Percentiles rank a stretch among this genome's conserved stretches.
Conservation (phyloP, 1,140 invertebrate species). For the Tetragnatha versicolor region DNA sequence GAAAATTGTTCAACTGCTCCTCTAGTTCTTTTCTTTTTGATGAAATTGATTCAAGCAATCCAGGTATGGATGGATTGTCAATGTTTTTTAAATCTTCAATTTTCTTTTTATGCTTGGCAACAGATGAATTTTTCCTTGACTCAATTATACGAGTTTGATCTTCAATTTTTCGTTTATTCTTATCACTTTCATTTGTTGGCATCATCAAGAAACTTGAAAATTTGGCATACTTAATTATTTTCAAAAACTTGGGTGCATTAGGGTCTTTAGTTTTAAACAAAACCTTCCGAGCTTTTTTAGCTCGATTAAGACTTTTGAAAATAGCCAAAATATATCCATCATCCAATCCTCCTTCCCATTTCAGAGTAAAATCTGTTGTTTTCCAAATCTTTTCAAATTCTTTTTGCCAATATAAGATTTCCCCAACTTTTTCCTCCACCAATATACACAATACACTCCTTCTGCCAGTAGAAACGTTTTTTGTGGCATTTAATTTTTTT, state of each 20-base stretch:
- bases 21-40: constrained; percentile 30
- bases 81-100: neutral
- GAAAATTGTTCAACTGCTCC: constrained; percentile 38
- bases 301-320: constrained; percentile 38
- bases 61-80: neutral
- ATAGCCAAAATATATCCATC: constrained; percentile 16
- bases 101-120: constrained; percentile 17
- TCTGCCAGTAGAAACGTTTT: neutral
- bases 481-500: constrained; percentile 1
- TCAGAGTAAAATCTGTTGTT: constrained; percentile 5
- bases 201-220: neutral
- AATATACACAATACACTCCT: constrained; percentile 4
- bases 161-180: constrained; percentile 23
- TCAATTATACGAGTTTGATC: constrained; percentile 20
- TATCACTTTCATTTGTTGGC: neutral
- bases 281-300: constrained; percentile 46
- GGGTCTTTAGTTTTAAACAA: constrained; percentile 7
- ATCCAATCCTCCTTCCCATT: constrained; percentile 4
- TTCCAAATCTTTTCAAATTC: constrained; percentile 19
- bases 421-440: neutral
- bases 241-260: constrained; percentile 34
- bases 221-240: constrained; percentile 32
- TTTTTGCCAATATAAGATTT: constrained; percentile 27
- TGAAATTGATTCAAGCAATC: neutral
- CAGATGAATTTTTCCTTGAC: neutral